Evolutionary conservation across 1,140 invertebrate species (phyloP), one percentile per base, ranked within the genome.

Genomic region (Neoseiulus cucumeris): DNA sequence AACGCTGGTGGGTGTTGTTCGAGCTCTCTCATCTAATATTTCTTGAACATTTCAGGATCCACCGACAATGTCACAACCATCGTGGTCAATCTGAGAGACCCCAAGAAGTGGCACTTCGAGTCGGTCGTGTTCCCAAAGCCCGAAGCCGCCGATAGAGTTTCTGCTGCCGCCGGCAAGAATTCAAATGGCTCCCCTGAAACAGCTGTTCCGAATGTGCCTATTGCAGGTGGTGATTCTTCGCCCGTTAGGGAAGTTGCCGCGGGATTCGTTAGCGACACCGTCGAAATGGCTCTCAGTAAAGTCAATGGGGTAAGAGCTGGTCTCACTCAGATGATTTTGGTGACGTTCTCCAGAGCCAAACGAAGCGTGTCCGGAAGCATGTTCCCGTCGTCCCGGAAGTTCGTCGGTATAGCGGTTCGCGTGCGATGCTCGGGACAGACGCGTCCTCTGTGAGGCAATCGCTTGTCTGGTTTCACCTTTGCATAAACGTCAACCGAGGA

Each of bases 171-270:
- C 7, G 51, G 25, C 33, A 33, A 59, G 22, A 2, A 29, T 18
- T 9, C 22, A 2, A 59, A 59, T 20, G 14, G 25, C 14, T 25
- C 51, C 14, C 22, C 17, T 14, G 25, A 29, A 29, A 59, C 51
- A 59, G 33, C 9, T 39, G 33, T 9, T 39, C 4, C 33, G 33
- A 39, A 9, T 39, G 4, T 39, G 4, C 9, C 33, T 9, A 4
- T 39, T 39, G 9, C 33, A 39, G 51, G 51, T 59, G 51, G 51
- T 29, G 51, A 59, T 17, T 25, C 51, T 14, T 59, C 51, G 33
- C 51, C 51, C 12, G 51, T 59, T 25, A 59, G 51, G 22, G 51
- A 59, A 33, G 51, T 59, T 25, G 51, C 51, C 51, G 51, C 51
- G 22, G 51, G 33, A 14, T 59, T 59, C 51, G 51, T 59, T 20